These are phyloP conservation scores for Dendrolimus punctatus DNA, from an alignment of 1,140 invertebrate genomes.

Conservation along the genomic window DNA sequence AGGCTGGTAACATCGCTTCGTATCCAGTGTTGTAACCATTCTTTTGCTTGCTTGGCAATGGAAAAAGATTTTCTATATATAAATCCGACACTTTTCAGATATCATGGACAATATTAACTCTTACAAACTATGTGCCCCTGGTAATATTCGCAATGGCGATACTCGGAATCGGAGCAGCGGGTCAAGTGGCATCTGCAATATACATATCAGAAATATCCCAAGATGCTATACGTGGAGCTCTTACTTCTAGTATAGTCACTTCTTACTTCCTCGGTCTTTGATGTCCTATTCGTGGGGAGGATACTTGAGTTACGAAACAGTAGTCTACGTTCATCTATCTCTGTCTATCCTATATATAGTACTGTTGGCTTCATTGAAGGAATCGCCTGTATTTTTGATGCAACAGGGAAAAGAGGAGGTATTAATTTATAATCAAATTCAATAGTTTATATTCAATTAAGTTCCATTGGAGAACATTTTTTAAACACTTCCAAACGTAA, in stretches of 20 bases:
- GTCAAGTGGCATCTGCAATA: constrained; percentile 37
- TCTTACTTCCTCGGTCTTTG: constrained; percentile 42
- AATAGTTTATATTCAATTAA: too few species aligned
- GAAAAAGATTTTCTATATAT: not conserved
- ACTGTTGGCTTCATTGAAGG: constrained; percentile 35
- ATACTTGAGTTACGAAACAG: constrained; percentile 31
- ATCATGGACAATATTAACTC: constrained; percentile 37
- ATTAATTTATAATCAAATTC: constrained; percentile 6
- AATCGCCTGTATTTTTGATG: constrained; percentile 47
- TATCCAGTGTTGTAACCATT: too few species aligned
- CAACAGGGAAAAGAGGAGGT: constrained; percentile 45
- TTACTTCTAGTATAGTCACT: constrained; percentile 42
- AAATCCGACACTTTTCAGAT: constrained; percentile 29
- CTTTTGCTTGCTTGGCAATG: not conserved
- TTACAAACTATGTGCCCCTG: constrained; percentile 30
- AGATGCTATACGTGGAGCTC: constrained; percentile 43
- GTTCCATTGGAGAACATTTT: too few species aligned
- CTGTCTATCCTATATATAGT: constrained; percentile 41
- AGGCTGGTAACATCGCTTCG: too few species aligned
- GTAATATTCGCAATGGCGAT: constrained; percentile 30
- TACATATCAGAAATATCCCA: constrained; percentile 54
- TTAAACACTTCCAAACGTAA: too few species aligned
- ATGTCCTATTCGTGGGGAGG: constrained; percentile 46
- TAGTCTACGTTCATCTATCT: constrained; percentile 35
- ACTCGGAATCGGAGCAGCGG: constrained; percentile 38